phyloP scores from a whole-genome alignment of 2,888 invertebrate species.

The Anthrax anthrax region DNA sequence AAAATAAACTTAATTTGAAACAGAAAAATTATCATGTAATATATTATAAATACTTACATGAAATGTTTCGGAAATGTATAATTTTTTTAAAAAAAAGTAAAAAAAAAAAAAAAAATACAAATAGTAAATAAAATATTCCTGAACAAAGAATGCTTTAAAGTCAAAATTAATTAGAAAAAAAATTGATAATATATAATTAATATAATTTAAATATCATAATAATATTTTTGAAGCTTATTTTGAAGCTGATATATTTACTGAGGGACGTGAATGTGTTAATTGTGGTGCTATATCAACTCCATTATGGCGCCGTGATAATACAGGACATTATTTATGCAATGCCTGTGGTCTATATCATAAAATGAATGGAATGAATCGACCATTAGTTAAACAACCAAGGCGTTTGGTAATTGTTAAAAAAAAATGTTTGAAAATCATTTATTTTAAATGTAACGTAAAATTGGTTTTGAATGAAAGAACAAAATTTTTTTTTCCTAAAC shows the following conservation, averaged over 20 bases:
- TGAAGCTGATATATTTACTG: constrained; percentile 42
- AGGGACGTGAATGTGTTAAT: constrained; percentile 96
- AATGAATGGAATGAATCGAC: constrained; percentile 90
- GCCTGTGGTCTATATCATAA: constrained; percentile 98
- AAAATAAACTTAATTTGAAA: neutral
- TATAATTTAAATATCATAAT: too few species aligned
- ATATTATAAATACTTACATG: too few species aligned
- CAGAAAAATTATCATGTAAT: too few species aligned
- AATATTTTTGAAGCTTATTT: constrained; percentile 32
- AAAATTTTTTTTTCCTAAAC: constrained; percentile 2
- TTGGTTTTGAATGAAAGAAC: constrained; percentile 11
- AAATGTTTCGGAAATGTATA: too few species aligned
- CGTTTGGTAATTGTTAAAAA: constrained; percentile 54
- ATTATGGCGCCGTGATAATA: constrained; percentile 96
- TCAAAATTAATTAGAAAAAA: constrained; percentile 1
- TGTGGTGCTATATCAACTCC: constrained; percentile 96
- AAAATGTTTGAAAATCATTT: constrained; percentile 5
- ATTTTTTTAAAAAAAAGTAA: too few species aligned
- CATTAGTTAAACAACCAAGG: constrained; percentile 80
- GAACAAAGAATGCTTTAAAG: too few species aligned
- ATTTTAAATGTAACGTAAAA: too few species aligned
- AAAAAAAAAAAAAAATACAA: neutral
- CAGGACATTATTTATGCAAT: constrained; percentile 98
- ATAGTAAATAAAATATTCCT: too few species aligned
- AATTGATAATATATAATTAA: constrained; percentile 10